Evolutionary conservation across 1,140 invertebrate genomes (phyloP).

Genomic region (Aporrectodea caliginosa): DNA sequence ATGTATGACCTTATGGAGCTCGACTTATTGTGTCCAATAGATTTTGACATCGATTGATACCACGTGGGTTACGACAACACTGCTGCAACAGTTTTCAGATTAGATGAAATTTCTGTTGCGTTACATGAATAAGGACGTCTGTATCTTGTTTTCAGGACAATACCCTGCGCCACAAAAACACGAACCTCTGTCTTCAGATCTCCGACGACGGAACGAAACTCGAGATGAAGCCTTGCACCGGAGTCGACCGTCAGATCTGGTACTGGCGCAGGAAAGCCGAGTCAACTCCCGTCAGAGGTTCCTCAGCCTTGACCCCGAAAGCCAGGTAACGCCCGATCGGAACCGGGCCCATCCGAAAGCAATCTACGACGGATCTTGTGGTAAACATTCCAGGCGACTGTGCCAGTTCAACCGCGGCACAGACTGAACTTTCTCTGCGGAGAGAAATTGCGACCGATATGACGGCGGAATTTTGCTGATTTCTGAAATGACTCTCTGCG

Average conservation of each 20-base stretch:
- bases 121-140: no score
- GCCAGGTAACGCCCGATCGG: neutral
- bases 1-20: neutral
- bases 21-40: neutral
- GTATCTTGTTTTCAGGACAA: constrained; percentile 72
- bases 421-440: no score
- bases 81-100: no score
- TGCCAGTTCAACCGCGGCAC: no score
- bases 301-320: neutral
- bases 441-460: no score
- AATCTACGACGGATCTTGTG: no score
- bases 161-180: constrained; percentile 84
- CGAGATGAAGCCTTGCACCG: constrained; percentile 71
- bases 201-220: constrained; percentile 67
- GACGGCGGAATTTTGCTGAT: no score
- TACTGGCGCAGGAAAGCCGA: constrained; percentile 78
- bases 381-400: no score
- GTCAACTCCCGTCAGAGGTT: neutral
- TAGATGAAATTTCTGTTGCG: no score
- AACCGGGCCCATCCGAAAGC: no score
- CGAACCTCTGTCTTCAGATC: constrained; percentile 82
- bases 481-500: no score
- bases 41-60: neutral
- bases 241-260: constrained; percentile 78
- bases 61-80: neutral